phyloP scores from a whole-genome alignment of 2,797 vertebrate genomes.

The Paguma larvata region DNA sequence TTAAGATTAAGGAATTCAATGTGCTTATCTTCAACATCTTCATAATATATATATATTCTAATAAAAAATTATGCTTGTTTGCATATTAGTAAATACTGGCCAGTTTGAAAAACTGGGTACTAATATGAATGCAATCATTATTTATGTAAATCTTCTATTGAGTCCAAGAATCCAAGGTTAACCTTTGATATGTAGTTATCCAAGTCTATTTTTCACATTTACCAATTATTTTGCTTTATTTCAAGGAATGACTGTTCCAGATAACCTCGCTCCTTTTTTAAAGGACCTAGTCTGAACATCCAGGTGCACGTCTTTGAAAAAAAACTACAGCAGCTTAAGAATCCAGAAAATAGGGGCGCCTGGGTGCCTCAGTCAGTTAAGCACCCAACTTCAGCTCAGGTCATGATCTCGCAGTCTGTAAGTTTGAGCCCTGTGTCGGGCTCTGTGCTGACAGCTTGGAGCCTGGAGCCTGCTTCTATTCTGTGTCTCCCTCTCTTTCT shows the following conservation, averaged over 20 bases:
- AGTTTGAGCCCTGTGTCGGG: too few relatives aligned
- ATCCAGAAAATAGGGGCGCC: background rate
- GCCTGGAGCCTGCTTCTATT: too few relatives aligned
- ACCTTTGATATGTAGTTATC: constrained; percentile 69
- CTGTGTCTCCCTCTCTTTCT: too few relatives aligned
- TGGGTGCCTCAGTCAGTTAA: too few relatives aligned
- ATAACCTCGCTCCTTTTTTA: background rate
- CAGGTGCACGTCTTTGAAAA: background rate
- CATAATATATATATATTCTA: constrained; percentile 45
- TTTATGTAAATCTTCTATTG: constrained; percentile 55
- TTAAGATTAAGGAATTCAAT: constrained; percentile 74
- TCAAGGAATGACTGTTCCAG: background rate
- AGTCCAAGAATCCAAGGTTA: constrained; percentile 68
- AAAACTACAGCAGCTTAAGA: constrained; percentile 24
- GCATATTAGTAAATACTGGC: constrained; percentile 72
- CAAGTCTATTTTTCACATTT: constrained; percentile 69
- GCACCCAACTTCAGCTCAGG: too few relatives aligned
- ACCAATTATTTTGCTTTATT: constrained; percentile 43
- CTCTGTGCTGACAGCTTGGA: too few relatives aligned
- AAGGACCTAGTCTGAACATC: background rate
- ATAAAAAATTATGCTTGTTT: constrained; percentile 52
- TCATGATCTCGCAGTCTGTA: too few relatives aligned
- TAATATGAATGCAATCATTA: constrained; percentile 78
- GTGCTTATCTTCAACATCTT: constrained; percentile 74
- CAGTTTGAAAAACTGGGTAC: constrained; percentile 71